Base-by-base conservation (phyloP, 2,888 invertebrate genomes). In the Apamea crenata region DNA sequence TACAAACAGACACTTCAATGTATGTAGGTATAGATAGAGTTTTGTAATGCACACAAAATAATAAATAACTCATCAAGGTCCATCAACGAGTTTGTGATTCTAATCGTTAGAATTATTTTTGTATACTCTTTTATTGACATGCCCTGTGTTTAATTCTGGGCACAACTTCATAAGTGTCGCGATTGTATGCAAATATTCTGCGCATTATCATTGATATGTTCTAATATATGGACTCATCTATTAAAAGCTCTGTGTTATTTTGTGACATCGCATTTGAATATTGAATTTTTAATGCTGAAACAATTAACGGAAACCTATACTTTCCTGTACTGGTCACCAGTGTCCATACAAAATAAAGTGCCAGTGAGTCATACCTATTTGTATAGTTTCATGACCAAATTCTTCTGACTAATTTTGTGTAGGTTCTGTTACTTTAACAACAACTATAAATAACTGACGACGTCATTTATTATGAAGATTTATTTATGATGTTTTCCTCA, bases 161-260 rank as follows among this genome's bases (percentile, higher is more conserved):
- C 90, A 90, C 87, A 82, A 67, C 80, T 80, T 78, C 78, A 77
- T 88, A 90, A 88, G 82, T 87, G 82, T 84, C 83, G 83, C 91
- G 83, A 93, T 93, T 93, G 93, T 93, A 92, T 93, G 93, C 90
- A 89, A 92, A 93, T 91, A 83, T 70, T 65, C 77, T n/a, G 66
- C 78, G 77, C 81, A 85, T 80, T 77, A 81, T 74, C 70, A 77
- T 79, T 80, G 72, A 83, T 83, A 84, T 77, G 71, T 73, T 74
- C 47, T 82, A 74, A 86, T 87, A 75, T 85, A 89, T 81, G 82
- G 77, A 65, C 74, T 89, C 89, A 83, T 87, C 87, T 89, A 86
- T 86, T 88, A 84, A 82, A 85, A 83, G 79, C 79, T 81, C 44
- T 72, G 71, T 61, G 74, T 88, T 84, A 90, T 90, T 89, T 85